Base-by-base conservation (phyloP, 2,888 invertebrate species). In the Pristionchus entomophagus region DNA sequence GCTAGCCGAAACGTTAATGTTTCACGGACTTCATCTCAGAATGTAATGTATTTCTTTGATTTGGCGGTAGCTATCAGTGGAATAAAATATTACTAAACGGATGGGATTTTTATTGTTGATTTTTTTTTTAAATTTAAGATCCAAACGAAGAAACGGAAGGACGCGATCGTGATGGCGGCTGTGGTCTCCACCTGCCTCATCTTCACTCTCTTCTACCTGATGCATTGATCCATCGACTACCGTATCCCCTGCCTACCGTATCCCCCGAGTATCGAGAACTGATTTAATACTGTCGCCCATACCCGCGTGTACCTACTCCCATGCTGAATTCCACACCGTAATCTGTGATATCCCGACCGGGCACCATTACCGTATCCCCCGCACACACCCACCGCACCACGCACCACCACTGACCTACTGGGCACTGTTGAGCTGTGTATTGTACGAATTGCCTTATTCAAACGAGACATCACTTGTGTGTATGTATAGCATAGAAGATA, bases 121-220 rank as follows among this genome's bases (percentile, higher is more conserved):
- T n/a, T n/a, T n/a, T n/a, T n/a, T n/a, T n/a, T n/a, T n/a, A n/a
- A n/a, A n/a, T n/a, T 59, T 0, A 26, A 59, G 94, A 97, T 99
- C 92, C 97, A 97, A 94, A 95, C 98, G 38, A 96, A 97, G 91
- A 99, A 98, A 94, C 95, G 97, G 85, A 96, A 98, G 85, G 99
- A 99, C 95, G 97, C 98, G 0, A 95, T 99, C 80, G 97, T 99
- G 90, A 93, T 99, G 49, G 98, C 97, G 0, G 94, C 96, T 19
- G 96, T 99, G 35, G 96, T 98, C 87, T 96, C 96, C 4, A 95
- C 96, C 86, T 98, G 98, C 94, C 96, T 97, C 77, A 96, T 98
- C 88, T 89, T 91, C 80, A 89, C 89, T 17, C 87, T 91, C 69
- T 88, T 87, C 85, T 91, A 88, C 85, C 83, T 90, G 41, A 88